Base-by-base conservation (phyloP, 2,797 vertebrate species). In the Danionella dracula region DNA sequence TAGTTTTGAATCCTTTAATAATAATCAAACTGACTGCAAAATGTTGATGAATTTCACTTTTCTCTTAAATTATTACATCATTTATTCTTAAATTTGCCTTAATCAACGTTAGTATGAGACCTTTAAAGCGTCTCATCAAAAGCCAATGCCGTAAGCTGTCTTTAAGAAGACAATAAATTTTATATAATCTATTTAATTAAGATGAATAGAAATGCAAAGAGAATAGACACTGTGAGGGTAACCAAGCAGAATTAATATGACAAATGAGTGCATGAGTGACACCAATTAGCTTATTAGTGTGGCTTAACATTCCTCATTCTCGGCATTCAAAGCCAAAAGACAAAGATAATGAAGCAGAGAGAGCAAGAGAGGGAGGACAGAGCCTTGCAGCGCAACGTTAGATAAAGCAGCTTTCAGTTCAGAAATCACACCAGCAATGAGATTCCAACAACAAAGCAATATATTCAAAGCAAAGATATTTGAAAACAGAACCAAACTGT, bases 301-400 rank as follows among this genome's bases (percentile, higher is more conserved):
- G 13, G 38, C 20, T 54, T 31, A 31, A 38, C 16, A 64, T 19
- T 71, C 12, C 31, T 60, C 40, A 38, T 37, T 5, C 54, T 55
- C 19, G 54, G 59, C 59, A 44, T 23, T 45, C 44, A 51, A 67
- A 66, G 51, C 41, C 40, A 46, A 63, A 62, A 62, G 31, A 58
- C 37, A 54, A 42, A 40, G 66, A 34, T 41, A 57, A 60, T 4
- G 0, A 31, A 13, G 51, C n/a, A 32, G 2, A 11, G 35, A 12
- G 6, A 56, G 29, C 27, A 13, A 21, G n/a, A 64, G 27, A 44
- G 13, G 37, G 41, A 29, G 32, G 38, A 48, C 38, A 23, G 65
- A 76, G 83, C 66, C 82, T 74, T 80, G 69, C 78, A 87, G 79
- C 81, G 80, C 78, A 80, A 79, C 68, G 68, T 44, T 37, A 71